Evolutionary conservation across 2,797 vertebrate genomes (phyloP).

Genomic region (Hafferia zeledoni): DNA sequence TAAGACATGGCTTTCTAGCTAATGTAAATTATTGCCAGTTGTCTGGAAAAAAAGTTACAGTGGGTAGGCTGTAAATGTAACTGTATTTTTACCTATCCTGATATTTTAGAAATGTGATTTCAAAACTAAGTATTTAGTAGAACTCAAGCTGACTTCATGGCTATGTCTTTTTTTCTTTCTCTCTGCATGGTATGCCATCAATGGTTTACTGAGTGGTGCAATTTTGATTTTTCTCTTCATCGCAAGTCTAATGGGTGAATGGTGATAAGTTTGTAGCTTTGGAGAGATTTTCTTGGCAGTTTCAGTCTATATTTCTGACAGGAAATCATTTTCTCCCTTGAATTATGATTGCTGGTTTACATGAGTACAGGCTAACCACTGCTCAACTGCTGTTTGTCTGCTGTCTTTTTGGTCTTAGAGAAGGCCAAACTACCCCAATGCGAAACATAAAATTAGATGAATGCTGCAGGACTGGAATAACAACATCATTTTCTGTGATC

Average conservation of each 20-base stretch:
- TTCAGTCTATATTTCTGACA: slow-evolving; percentile 65
- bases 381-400: slow-evolving; percentile 52
- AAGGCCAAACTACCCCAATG: slow-evolving; percentile 54
- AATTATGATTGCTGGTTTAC: slow-evolving; percentile 63
- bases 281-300: slow-evolving; percentile 54
- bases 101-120: slow-evolving; percentile 8
- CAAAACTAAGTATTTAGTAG: not conserved
- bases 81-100: slow-evolving; percentile 14
- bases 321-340: slow-evolving; percentile 61
- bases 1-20: not conserved
- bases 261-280: slow-evolving; percentile 62
- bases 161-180: not conserved
- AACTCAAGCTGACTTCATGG: not conserved
- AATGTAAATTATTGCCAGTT: not conserved
- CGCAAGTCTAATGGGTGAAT: slow-evolving; percentile 31
- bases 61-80: slow-evolving; percentile 4
- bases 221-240: slow-evolving; percentile 41
- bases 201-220: not conserved
- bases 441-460: slow-evolving; percentile 57
- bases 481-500: slow-evolving; percentile 62
- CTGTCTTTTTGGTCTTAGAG: slow-evolving; percentile 45
- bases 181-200: not conserved
- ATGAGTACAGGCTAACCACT: slow-evolving; percentile 46
- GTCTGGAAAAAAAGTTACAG: slow-evolving; percentile 23
- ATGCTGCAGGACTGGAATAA: slow-evolving; percentile 55